phyloP scores from a whole-genome alignment of 2,888 invertebrate genomes.

The Odontothrips loti region DNA sequence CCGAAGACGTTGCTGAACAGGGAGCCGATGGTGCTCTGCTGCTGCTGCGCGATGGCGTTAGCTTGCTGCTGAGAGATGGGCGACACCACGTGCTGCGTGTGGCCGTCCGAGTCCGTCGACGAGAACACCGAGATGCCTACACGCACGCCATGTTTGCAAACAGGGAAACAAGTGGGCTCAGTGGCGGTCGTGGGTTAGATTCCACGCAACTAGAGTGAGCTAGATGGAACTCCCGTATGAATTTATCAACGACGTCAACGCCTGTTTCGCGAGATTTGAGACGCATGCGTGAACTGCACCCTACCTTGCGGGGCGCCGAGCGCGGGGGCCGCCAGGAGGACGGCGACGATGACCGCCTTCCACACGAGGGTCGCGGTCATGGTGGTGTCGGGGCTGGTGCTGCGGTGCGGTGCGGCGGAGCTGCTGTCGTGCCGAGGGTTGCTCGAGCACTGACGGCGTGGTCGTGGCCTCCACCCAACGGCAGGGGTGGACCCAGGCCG shows the following conservation, averaged over 20 bases:
- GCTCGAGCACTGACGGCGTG: too few relatives aligned
- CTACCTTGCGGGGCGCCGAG: background rate
- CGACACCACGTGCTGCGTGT: background rate
- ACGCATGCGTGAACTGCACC: background rate
- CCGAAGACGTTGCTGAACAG: background rate
- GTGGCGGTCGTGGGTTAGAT: too few relatives aligned
- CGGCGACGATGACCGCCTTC: background rate
- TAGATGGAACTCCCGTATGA: too few relatives aligned
- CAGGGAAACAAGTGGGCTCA: too few relatives aligned
- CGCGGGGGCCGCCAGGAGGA: background rate
- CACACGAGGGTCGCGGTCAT: background rate
- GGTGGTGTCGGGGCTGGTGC: background rate
- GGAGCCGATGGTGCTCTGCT: background rate
- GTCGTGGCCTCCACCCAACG: too few relatives aligned
- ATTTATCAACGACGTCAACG: too few relatives aligned
- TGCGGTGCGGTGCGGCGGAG: background rate
- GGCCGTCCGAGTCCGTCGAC: background rate
- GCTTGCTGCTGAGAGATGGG: background rate
- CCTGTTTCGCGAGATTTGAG: too few relatives aligned
- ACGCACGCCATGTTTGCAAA: background rate
- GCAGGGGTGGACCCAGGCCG: too few relatives aligned
- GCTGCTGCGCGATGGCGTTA: background rate
- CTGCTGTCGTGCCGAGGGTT: too few relatives aligned
- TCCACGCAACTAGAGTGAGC: too few relatives aligned
- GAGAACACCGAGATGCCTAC: slow-evolving; percentile 13